Evolutionary conservation across 2,888 invertebrate species (phyloP), one percentile per base, ranked within the genome.

Genomic region (Uloborus plumipes): DNA sequence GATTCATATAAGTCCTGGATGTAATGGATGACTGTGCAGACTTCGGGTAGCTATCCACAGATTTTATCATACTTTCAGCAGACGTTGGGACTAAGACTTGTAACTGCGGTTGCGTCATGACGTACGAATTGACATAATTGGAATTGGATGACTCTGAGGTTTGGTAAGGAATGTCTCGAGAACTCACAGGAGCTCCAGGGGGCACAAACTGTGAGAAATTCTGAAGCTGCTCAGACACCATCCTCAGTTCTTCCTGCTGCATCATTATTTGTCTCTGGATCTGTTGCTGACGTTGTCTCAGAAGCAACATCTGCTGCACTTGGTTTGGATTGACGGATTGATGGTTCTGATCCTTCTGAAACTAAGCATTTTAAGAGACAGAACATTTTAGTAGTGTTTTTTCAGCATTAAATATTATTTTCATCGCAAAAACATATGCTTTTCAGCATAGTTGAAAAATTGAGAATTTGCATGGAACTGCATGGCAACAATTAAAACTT

Each of bases 241-340:
- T 91, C 61, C 94, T 91, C 85, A 96, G 89, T 88, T 96, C 95
- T 87, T 95, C 95, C 88, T 96, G 95, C 87, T 96, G 95, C 85
- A 94, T 92, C 71, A 93, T 92, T 83, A 96, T 95, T 87, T 95
- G 91, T 87, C 94, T 93, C 88, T 96, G 95, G 83, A 96, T n/a
- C 14, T 64, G 47, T 9, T 47, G 18, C 20, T 64, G 47, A 3
- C 20, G 64, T 18, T 9, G 14, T 6, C 47, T n/a, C 15, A 49
- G n/a, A 9, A 49, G 49, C 49, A 49, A 20, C n/a, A n/a, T 39
- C 2, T 47, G 47, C 39, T 39, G 39, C 39, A 39, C 39, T 39
- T 39, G 39, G 11, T 39, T 39, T 11, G 39, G 39, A 39, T 39
- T 39, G 39, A 39, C 39, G 39, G 39, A 7, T 39, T 39, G 39